Evolutionary conservation across 1,140 invertebrate species (phyloP), one percentile per base, ranked within the genome.

Genomic region (Portunus trituberculatus): DNA sequence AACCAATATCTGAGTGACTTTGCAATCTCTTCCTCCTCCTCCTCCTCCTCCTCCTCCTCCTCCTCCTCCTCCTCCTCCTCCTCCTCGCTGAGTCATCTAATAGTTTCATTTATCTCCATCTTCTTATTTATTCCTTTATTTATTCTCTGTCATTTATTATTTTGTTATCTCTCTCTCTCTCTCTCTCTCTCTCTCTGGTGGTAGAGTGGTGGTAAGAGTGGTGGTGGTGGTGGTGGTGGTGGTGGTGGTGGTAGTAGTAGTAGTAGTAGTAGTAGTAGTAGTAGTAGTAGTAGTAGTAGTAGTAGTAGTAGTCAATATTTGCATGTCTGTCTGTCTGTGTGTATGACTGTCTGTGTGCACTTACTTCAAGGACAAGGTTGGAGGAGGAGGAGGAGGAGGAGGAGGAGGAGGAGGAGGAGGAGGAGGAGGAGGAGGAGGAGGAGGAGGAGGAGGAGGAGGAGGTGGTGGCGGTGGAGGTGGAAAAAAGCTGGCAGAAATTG

Each of bases 211-310:
- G n/a, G 67, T 76, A 76, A 25, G 12, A 76, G 67, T 76, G n/a
- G 67, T 76, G n/a, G 67, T 76, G n/a, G 67, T 76, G n/a, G 67
- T 76, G n/a, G 67, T 76, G n/a, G 67, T 76, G n/a, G 67, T 76
- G n/a, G n/a, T 76, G n/a, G 67, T 76, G n/a, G n/a, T 76, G n/a
- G 67, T 76, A 76, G 67, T 76, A 76, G 67, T 76, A 76, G 67
- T 76, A 76, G 67, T 76, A 76, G 67, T 76, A 76, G 67, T 76
- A 76, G 67, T 76, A 76, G 67, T n/a, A 76, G n/a, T 59, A 59
- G 12, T 59, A 59, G 52, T 59, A 59, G 52, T 59, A 59, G 52
- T 59, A 59, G 52, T 59, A 59, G 52, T 59, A 59, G 52, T 59
- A 59, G 67, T 76, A 76, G n/a, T 76, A 76, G n/a, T 76, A 76